Conservation (phyloP, 2,113 vertebrate genomes). For the Pithys albifrons region DNA sequence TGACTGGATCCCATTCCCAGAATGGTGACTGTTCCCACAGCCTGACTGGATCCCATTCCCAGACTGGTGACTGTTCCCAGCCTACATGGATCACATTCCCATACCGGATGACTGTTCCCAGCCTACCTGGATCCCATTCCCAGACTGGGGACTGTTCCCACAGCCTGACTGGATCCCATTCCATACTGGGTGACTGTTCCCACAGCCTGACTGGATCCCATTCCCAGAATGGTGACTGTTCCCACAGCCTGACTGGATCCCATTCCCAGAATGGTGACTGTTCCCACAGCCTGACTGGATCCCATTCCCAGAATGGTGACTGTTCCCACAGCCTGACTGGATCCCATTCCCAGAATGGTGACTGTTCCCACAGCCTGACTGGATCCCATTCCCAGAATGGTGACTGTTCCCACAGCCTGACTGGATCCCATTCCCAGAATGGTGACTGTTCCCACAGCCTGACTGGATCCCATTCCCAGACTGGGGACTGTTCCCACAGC, state of each 20-base stretch:
- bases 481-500: slow-evolving; percentile 81
- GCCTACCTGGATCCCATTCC: too few relatives aligned
- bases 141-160: slow-evolving; percentile 31
- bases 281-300: neutral
- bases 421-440: neutral
- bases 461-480: neutral
- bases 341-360: neutral
- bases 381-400: neutral
- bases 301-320: neutral
- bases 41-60: neutral
- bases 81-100: neutral
- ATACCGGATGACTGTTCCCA: neutral
- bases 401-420: slow-evolving; percentile 70
- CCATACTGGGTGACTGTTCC: neutral
- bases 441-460: neutral
- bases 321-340: neutral
- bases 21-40: slow-evolving; percentile 81
- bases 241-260: slow-evolving; percentile 69
- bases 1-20: neutral
- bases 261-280: too few relatives aligned
- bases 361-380: too few relatives aligned
- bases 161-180: slow-evolving; percentile 61
- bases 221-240: slow-evolving; percentile 70
- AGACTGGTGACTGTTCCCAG: neutral
- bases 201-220: neutral